phyloP scores from a whole-genome alignment of 2,888 invertebrate species.

The Bimastos eiseni region DNA sequence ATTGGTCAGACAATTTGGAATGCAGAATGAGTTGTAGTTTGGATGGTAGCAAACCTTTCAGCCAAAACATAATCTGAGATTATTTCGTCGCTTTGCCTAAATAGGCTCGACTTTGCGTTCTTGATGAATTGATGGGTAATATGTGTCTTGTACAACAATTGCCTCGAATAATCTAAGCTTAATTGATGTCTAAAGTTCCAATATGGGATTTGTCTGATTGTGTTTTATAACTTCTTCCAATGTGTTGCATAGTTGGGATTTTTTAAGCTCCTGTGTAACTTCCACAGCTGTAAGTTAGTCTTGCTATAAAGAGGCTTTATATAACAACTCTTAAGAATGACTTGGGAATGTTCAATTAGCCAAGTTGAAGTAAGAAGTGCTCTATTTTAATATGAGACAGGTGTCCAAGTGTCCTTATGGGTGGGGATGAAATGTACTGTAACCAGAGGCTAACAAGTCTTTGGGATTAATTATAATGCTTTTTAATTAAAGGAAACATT shows the following conservation, averaged over 20 bases:
- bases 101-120: too few relatives aligned
- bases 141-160: too few relatives aligned
- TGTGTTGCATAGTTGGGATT: neutral
- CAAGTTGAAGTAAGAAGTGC: neutral
- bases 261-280: neutral
- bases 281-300: neutral
- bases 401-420: too few relatives aligned
- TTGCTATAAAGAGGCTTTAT: neutral
- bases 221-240: neutral
- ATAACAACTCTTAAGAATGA: neutral
- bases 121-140: too few relatives aligned
- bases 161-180: too few relatives aligned
- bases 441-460: too few relatives aligned
- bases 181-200: neutral
- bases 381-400: too few relatives aligned
- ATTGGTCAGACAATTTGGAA: neutral
- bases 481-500: too few relatives aligned
- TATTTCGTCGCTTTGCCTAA: neutral
- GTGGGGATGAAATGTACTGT: too few relatives aligned
- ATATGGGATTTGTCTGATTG: neutral
- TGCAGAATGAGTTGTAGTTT: neutral
- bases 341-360: neutral
- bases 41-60: neutral
- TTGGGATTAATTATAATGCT: too few relatives aligned
- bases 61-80: neutral